Conservation (phyloP, 2,888 invertebrate species). For the Pammene aurita region DNA sequence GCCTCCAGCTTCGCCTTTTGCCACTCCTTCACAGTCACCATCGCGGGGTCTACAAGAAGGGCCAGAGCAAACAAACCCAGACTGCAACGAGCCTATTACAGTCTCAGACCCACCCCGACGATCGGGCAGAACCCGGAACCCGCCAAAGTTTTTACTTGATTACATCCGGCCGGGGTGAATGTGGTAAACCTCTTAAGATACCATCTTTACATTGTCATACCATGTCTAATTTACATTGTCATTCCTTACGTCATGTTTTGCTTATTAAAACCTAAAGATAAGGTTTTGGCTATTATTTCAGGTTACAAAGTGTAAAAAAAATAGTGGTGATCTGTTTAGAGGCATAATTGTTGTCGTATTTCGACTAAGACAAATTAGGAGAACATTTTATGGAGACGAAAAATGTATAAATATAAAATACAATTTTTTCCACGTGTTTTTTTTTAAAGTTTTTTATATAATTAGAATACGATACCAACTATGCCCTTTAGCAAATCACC, state of each 20-base stretch:
- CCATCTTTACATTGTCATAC: not conserved
- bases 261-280: conserved; percentile 1
- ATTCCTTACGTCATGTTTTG: not conserved
- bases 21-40: not conserved
- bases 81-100: not conserved
- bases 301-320: no score
- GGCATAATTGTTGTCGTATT: no score
- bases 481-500: no score
- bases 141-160: not conserved
- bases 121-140: not conserved
- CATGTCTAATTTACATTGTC: no score
- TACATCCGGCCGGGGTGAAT: not conserved
- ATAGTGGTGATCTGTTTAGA: no score
- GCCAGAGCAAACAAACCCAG: not conserved
- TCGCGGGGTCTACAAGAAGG: not conserved
- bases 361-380: no score
- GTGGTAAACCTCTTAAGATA: not conserved
- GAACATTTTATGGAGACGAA: no score
- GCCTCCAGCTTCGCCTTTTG: not conserved
- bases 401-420: no score
- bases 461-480: no score
- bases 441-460: no score
- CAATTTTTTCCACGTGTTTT: no score
- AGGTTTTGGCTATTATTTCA: no score
- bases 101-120: not conserved